A percentile compares a stretch with the other conserved stretches of the same genome.
These are phyloP conservation scores for Thelohanellus kitauei DNA, from an alignment of 30 jellyfish, hydroid and myxozoan species.

Conservation along the genomic window DNA sequence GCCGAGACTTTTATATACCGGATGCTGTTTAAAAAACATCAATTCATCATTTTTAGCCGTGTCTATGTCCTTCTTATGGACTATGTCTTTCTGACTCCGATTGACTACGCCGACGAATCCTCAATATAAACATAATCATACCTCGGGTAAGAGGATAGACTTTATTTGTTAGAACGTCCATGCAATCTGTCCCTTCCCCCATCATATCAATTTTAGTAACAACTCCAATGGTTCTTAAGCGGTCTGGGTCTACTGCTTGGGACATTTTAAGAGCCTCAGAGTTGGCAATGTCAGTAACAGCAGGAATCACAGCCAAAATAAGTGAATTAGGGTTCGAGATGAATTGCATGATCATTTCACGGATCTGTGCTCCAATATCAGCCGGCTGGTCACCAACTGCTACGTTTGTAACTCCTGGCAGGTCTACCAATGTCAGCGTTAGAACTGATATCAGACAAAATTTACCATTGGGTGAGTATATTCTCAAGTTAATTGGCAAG, in stretches of 20 bases:
- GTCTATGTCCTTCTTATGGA: constrained; percentile 45
- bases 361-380: constrained; percentile 44
- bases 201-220: no score
- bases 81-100: constrained; percentile 70
- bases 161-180: constrained; percentile 37
- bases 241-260: constrained; percentile 74
- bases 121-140: constrained; percentile 1
- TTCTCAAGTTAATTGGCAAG: no score
- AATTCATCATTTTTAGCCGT: constrained; percentile 83
- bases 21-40: constrained; percentile 39
- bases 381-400: constrained; percentile 86
- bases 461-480: no score
- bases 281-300: constrained; percentile 58
- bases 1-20: no score
- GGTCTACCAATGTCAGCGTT: no score
- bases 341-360: constrained; percentile 49
- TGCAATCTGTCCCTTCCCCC: constrained; percentile 81
- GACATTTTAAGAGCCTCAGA: constrained; percentile 63
- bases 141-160: constrained; percentile 65
- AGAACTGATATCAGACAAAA: no score
- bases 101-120: constrained; percentile 69
- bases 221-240: no score
- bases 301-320: constrained; percentile 77
- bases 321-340: constrained; percentile 26
- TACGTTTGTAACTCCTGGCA: no score